Evolutionary conservation across 2,797 vertebrate genomes (phyloP).

Genomic region (Hapalemur alaotrensis): DNA sequence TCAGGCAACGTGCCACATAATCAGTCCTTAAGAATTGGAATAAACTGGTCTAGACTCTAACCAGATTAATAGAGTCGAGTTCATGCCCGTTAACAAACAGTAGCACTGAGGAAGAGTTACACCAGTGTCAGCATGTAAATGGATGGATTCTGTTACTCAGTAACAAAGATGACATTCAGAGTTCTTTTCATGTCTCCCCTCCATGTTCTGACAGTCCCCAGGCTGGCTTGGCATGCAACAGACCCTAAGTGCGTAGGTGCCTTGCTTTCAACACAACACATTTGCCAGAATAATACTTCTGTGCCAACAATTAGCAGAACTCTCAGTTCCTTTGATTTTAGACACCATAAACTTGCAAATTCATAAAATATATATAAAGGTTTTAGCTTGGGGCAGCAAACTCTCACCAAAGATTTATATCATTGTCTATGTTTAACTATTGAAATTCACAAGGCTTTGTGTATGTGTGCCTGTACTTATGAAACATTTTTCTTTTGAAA

Average conservation of each 20-base stretch:
- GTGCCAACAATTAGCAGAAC: not conserved
- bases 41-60: not conserved
- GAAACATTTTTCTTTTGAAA: not conserved
- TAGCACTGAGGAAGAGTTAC: not conserved
- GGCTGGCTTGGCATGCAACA: not conserved
- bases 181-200: not conserved
- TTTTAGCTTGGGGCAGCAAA: not conserved
- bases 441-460: not conserved
- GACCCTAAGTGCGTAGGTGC: too few species aligned
- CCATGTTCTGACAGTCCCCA: not conserved
- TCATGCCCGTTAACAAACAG: not conserved
- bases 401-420: not conserved
- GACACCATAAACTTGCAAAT: conserved; percentile 13
- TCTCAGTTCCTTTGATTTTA: conserved; percentile 6
- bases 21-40: not conserved
- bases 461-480: not conserved
- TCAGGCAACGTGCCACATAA: not conserved
- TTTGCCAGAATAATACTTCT: not conserved
- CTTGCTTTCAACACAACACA: not conserved
- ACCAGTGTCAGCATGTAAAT: not conserved
- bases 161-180: not conserved
- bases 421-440: not conserved
- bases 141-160: not conserved
- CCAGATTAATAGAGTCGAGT: not conserved
- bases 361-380: not conserved